Conservation (phyloP, 2,888 invertebrate species). For the Synanthedon myopaeformis region DNA sequence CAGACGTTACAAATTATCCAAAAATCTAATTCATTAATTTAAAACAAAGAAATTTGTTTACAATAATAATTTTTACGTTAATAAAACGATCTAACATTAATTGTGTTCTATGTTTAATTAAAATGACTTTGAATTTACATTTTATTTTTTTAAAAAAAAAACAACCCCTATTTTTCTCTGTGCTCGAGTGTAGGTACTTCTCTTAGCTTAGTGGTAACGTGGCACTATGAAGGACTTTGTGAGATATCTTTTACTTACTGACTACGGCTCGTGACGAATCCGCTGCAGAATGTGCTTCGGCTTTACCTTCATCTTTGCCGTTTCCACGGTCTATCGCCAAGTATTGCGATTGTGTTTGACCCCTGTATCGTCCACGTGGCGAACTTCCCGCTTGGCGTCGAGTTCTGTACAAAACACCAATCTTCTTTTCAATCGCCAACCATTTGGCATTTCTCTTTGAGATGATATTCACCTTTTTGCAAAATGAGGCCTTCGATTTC, state of each 20-base stretch:
- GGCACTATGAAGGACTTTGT: too few relatives aligned
- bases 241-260: constrained; percentile 66
- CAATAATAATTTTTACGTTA: too few relatives aligned
- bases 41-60: too few relatives aligned
- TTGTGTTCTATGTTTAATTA: too few relatives aligned
- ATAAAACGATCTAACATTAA: too few relatives aligned
- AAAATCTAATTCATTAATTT: too few relatives aligned
- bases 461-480: constrained; percentile 13
- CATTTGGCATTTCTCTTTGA: background rate
- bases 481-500: constrained; percentile 17
- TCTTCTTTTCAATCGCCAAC: constrained; percentile 1
- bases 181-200: too few relatives aligned
- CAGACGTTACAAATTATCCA: too few relatives aligned
- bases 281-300: constrained; percentile 83
- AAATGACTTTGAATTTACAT: too few relatives aligned
- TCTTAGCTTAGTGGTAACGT: too few relatives aligned
- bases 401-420: constrained; percentile 14
- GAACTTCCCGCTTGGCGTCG: constrained; percentile 29
- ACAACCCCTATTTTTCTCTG: too few relatives aligned
- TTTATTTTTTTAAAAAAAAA: too few relatives aligned
- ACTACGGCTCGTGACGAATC: constrained; percentile 78
- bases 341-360: constrained; percentile 89
- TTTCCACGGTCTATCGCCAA: constrained; percentile 65
- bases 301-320: constrained; percentile 79
- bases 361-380: constrained; percentile 68